phyloP scores from a whole-genome alignment of 2,113 vertebrate genomes.

The Ceyx melanurus region DNA sequence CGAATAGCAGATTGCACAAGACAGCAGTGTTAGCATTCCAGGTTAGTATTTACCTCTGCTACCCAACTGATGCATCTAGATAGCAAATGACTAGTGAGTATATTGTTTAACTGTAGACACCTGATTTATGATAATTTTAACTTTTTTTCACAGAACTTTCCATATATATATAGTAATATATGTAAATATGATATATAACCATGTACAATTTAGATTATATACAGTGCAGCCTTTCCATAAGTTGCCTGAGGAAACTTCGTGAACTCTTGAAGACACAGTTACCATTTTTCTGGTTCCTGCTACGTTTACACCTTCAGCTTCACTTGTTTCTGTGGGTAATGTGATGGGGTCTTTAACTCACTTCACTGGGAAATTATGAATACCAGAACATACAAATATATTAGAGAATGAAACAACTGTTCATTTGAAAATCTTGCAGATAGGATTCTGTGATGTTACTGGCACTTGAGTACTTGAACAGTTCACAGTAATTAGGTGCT shows the following conservation, averaged over 20 bases:
- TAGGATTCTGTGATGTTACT: not conserved
- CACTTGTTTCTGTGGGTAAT: not conserved
- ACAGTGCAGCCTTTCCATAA: slow-evolving; percentile 40
- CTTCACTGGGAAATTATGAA: not conserved
- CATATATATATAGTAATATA: slow-evolving; percentile 37
- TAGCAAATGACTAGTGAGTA: not conserved
- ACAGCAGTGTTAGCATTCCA: not conserved
- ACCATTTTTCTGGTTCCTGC: not conserved
- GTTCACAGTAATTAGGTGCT: not conserved
- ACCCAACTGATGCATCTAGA: not conserved
- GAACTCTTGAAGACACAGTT: slow-evolving; percentile 2
- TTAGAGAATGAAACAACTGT: not conserved
- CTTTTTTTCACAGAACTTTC: not conserved
- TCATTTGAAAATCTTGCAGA: not conserved
- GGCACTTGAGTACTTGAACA: not conserved
- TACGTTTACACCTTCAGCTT: not conserved
- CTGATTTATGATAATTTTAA: slow-evolving; percentile 14
- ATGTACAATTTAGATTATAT: not conserved
- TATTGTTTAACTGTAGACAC: not conserved
- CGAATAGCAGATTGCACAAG: not conserved
- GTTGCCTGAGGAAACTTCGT: slow-evolving; percentile 11
- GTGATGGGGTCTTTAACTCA: not conserved
- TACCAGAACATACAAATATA: not conserved
- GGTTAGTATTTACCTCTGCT: slow-evolving; percentile 20
- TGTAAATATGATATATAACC: slow-evolving; percentile 63